Evolutionary conservation across 92 coral and sea anemone species (phyloP), one percentile per base, ranked within the genome.

Genomic region (Umimayanthus kanabou): DNA sequence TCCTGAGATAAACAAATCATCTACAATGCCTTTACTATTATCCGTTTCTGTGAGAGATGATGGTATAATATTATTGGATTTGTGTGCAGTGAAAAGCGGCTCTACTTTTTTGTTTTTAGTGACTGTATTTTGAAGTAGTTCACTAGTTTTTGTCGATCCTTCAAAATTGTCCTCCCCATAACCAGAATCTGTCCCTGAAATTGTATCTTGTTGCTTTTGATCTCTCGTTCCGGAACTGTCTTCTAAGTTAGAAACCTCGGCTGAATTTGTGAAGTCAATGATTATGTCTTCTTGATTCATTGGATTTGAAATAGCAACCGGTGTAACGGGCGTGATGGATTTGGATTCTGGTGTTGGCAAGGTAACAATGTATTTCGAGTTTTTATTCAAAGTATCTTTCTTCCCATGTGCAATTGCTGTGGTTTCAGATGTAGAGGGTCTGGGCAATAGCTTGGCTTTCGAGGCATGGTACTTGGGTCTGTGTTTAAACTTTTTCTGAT

Each of bases 261-360:
- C 40, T 16, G 86, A 67, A 43, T 55, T 43, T 43, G 86, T 82
- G 50, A 83, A 83, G 67, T 83, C 87, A 70, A 83, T 71, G 47
- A 29, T 83, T 83, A 83, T 33, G 42, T 70, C 43, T 83, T 83
- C 78, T 30, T 70, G 61, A 50, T 18, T 16, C 28, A 55, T 11
- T 39, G 77, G 78, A 23, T 47, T 3, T 45, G 87, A 71, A 43
- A 47, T 1, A n/a, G 39, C 18, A 11, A 45, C n/a, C 6, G 64
- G 37, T 9, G 33, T 25, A 45, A n/a, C 42, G 16, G 65, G 42
- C 26, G 66, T 26, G 18, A n/a, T 33, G 66, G 70, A 22, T 6
- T 69, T 61, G 65, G 67, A n/a, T 83, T 83, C 67, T 70, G 78
- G 65, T 15, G 55, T 28, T 15, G 77, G 53, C 77, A 83, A 70